Conservation (phyloP, 2,888 invertebrate genomes). For the Odiellus spinosus region DNA sequence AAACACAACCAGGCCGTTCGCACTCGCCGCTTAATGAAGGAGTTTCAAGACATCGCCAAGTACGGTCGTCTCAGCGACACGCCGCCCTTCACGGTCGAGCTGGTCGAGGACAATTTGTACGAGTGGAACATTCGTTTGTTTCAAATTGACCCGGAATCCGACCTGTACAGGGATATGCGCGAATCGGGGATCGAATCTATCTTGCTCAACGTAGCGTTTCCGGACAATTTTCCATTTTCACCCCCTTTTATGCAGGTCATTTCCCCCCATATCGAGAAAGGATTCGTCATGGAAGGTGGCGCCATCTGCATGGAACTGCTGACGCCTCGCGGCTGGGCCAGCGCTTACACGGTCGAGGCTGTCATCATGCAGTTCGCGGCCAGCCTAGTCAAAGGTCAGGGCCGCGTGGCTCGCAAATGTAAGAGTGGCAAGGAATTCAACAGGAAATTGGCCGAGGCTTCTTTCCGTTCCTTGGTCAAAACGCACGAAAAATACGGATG, state of each 20-base stretch:
- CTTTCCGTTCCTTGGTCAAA: slow-evolving; percentile 69
- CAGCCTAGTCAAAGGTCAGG: slow-evolving; percentile 69
- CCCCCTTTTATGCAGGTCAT: slow-evolving; percentile 61
- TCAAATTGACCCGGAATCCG: slow-evolving; percentile 60
- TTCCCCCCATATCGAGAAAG: slow-evolving; percentile 57
- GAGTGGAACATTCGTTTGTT: slow-evolving; percentile 73
- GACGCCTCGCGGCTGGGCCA: slow-evolving; percentile 70
- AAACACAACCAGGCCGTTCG: slow-evolving; percentile 35
- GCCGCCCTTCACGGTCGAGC: slow-evolving; percentile 52
- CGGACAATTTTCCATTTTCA: slow-evolving; percentile 74
- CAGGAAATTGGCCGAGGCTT: slow-evolving; percentile 64
- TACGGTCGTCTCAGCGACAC: slow-evolving; percentile 16
- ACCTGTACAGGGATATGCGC: slow-evolving; percentile 50
- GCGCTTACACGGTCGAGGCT: slow-evolving; percentile 71
- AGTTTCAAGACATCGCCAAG: slow-evolving; percentile 35
- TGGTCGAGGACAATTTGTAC: slow-evolving; percentile 69
- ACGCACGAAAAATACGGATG: slow-evolving; percentile 82
- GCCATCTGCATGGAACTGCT: slow-evolving; percentile 68
- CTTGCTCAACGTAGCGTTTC: slow-evolving; percentile 46
- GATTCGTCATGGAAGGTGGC: slow-evolving; percentile 62
- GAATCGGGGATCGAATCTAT: slow-evolving; percentile 58
- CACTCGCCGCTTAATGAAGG: slow-evolving; percentile 67
- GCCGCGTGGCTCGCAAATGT: slow-evolving; percentile 55
- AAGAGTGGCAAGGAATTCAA: slow-evolving; percentile 39
- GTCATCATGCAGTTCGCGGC: slow-evolving; percentile 66